A percentile compares a stretch with the other conserved stretches of the same genome.
These are phyloP conservation scores for Ecliptopera silaceata DNA, from an alignment of 2,888 invertebrate species.

Conservation along the genomic window DNA sequence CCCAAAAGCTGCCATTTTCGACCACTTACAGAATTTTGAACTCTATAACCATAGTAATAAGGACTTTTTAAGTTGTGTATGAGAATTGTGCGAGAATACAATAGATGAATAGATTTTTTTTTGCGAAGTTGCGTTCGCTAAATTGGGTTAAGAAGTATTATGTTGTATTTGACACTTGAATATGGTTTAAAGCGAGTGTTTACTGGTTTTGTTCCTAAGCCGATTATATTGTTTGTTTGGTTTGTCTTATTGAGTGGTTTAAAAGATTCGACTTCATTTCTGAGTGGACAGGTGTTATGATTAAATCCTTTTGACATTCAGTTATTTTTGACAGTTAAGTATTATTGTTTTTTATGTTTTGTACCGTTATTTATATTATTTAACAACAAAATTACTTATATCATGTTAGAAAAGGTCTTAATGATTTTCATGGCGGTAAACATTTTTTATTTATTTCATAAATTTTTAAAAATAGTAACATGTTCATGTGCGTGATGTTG, in stretches of 20 bases:
- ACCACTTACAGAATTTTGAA: constrained; percentile 29
- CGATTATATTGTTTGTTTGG: constrained; percentile 66
- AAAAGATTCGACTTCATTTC: constrained; percentile 33
- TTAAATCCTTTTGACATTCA: background rate
- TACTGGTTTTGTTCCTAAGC: constrained; percentile 65
- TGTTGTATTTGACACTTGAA: constrained; percentile 65
- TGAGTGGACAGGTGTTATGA: constrained; percentile 27
- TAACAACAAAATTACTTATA: too few relatives aligned
- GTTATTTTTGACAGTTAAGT: background rate
- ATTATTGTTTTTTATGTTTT: too few relatives aligned
- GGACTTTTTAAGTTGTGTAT: constrained; percentile 3
- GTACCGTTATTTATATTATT: too few relatives aligned
- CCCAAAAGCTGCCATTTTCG: constrained; percentile 38
- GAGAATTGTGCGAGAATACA: constrained; percentile 29
- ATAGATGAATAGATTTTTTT: constrained; percentile 53
- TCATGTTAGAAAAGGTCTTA: too few relatives aligned
- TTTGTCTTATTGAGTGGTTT: constrained; percentile 45
- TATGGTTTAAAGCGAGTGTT: constrained; percentile 48
- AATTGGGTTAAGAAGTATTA: constrained; percentile 67
- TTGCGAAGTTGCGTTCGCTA: constrained; percentile 46
- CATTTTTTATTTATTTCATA: too few relatives aligned
- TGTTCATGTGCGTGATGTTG: too few relatives aligned
- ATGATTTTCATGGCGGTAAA: too few relatives aligned
- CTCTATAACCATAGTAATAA: constrained; percentile 33
- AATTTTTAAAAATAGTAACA: too few relatives aligned